Evolutionary conservation across 2,888 invertebrate species (phyloP), one percentile per base, ranked within the genome.

Genomic region (Hoplodrina blanda): DNA sequence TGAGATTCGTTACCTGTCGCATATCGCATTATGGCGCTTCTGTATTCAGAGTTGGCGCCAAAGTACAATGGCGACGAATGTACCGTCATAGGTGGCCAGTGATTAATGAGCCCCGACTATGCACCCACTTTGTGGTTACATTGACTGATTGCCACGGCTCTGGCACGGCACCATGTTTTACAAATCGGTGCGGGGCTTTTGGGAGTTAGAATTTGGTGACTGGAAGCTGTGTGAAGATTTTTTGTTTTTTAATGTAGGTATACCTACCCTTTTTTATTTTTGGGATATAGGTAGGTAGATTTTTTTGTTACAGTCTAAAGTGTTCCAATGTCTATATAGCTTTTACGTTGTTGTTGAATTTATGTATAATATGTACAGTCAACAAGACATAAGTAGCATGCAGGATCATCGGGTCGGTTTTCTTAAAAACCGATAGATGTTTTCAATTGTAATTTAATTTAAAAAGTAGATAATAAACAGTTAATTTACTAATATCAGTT

Each of bases 11-110:
- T 81, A 81, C 80, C 86, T 87, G 90, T 90, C 90, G 76, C 75
- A 66, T 66, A 78, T 74, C 75, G 68, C 78, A 78, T 78, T 73
- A 78, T 59, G 66, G 30, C 63, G 69, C 60, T 81, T 84, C 77
- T 73, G 55, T 75, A 80, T 82, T 81, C 84, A 70, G 67, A 65
- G 56, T 52, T 55, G 75, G 65, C 80, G 79, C 82, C 88, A 76
- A 89, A 85, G 85, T 85, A 90, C 91, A 91, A 89, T 88, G 86
- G 86, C 64, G 66, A 89, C 87, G 88, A 86, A 89, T 89, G 88
- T 88, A 85, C 84, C 86, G 87, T 88, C 90, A 89, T 89, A 88
- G 87, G 85, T 82, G 85, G 85, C 81, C 64, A 69, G 81, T 89
- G 90, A 91, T 84, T 88, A 90, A 91, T 91, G 91, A 75, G 77